A percentile compares a stretch with the other conserved stretches of the same genome.
phyloP scores from a whole-genome alignment of 2,113 vertebrate genomes.

The Natator depressus region DNA sequence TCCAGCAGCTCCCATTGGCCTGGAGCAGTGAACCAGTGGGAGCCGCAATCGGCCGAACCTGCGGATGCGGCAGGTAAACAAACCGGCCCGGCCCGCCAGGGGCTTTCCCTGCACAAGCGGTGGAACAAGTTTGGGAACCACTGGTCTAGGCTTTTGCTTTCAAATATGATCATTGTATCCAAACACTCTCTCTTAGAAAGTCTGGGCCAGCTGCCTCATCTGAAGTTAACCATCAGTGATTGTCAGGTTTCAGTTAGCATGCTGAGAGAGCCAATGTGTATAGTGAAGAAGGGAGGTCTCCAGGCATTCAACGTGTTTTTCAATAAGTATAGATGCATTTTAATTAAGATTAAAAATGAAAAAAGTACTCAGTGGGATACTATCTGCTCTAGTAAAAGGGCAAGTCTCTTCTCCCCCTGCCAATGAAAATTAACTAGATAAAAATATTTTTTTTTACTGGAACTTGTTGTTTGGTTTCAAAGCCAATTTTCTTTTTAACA shows the following conservation, averaged over 20 bases:
- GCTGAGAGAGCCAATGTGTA: neutral
- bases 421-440: neutral
- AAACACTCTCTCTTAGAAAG: neutral
- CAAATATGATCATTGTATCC: neutral
- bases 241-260: neutral
- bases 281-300: neutral
- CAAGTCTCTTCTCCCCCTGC: neutral
- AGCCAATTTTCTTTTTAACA: conserved; percentile 1
- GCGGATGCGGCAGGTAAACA: no score
- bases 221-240: neutral
- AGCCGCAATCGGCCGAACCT: no score
- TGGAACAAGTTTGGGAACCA: no score
- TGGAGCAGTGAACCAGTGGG: no score
- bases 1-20: no score
- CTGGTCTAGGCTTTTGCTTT: neutral
- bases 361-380: neutral
- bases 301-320: neutral
- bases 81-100: no score
- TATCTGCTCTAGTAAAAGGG: neutral
- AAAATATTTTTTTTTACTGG: neutral
- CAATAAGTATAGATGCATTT: neutral
- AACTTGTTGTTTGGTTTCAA: neutral
- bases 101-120: no score
- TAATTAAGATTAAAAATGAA: conserved; percentile 36
- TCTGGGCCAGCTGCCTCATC: neutral